A percentile compares a stretch with the other conserved stretches of the same genome.
Conservation (phyloP, 2,113 vertebrate species). For the Mormoops blainvillei region DNA sequence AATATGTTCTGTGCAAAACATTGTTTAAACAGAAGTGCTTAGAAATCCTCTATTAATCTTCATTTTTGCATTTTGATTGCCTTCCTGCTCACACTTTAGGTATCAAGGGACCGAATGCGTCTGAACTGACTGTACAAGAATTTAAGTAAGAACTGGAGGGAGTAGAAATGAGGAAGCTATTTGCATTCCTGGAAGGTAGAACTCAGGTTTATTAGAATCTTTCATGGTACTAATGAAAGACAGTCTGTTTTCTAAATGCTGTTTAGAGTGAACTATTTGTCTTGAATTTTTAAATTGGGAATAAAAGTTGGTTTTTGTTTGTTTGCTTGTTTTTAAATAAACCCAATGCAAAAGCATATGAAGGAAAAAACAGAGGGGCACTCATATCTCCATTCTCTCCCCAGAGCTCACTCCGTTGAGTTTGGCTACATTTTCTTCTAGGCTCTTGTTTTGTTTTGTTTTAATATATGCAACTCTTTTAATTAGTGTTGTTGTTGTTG, state of each 20-base stretch:
- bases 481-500: neutral
- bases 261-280: neutral
- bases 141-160: slow-evolving; percentile 33
- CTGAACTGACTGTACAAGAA: slow-evolving; percentile 38
- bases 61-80: slow-evolving; percentile 13
- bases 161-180: slow-evolving; percentile 24
- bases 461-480: neutral
- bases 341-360: neutral
- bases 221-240: neutral
- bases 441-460: neutral
- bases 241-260: neutral
- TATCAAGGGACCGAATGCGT: neutral
- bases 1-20: slow-evolving; percentile 39
- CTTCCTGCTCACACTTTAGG: neutral
- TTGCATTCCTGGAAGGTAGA: slow-evolving; percentile 59
- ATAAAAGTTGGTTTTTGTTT: neutral
- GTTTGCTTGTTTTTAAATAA: neutral
- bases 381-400: neutral
- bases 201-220: slow-evolving; percentile 27
- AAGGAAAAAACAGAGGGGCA: neutral
- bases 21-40: slow-evolving; percentile 30
- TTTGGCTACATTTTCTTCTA: neutral
- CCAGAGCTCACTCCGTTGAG: neutral
- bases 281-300: neutral
- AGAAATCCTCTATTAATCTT: slow-evolving; percentile 41